Evolutionary conservation across 2,888 invertebrate species (phyloP).

Genomic region (Escarpia spicata): DNA sequence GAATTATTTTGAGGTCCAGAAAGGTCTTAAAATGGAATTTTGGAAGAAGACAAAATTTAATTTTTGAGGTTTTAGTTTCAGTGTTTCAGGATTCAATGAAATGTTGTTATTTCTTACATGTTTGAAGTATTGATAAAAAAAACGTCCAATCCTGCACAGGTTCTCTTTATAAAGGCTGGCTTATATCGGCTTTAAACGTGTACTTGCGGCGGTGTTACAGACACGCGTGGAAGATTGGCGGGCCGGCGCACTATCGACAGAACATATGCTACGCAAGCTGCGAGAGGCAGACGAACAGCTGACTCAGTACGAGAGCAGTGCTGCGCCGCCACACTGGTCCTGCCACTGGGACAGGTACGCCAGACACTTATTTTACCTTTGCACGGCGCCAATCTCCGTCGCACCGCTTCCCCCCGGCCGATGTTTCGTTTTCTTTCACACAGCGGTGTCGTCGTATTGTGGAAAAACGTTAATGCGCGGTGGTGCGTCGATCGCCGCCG

Average conservation of each 20-base stretch:
- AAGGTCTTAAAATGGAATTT: no score
- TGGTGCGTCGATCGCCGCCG: background rate
- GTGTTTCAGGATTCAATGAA: no score
- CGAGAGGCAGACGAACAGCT: constrained; percentile 72
- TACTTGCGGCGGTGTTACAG: constrained; percentile 64
- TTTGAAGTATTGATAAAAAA: no score
- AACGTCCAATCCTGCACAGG: background rate
- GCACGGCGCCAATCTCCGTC: constrained; percentile 19
- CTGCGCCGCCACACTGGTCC: constrained; percentile 76
- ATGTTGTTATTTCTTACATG: no score
- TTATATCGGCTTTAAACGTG: background rate
- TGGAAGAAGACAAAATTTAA: no score
- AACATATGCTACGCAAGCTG: constrained; percentile 74
- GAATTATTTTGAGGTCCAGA: no score
- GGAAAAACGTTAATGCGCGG: background rate
- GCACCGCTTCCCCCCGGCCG: constrained; percentile 22
- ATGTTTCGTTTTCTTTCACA: constrained; percentile 1
- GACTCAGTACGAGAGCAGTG: constrained; percentile 73
- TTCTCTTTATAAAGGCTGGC: background rate
- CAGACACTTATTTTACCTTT: constrained; percentile 13
- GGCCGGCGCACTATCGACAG: constrained; percentile 71
- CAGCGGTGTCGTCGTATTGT: constrained; percentile 10
- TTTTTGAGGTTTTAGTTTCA: no score
- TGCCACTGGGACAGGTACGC: constrained; percentile 80
- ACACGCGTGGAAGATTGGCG: constrained; percentile 75